Evolutionary conservation across 2,113 vertebrate species (phyloP).

Genomic region (Barnardius zonarius): DNA sequence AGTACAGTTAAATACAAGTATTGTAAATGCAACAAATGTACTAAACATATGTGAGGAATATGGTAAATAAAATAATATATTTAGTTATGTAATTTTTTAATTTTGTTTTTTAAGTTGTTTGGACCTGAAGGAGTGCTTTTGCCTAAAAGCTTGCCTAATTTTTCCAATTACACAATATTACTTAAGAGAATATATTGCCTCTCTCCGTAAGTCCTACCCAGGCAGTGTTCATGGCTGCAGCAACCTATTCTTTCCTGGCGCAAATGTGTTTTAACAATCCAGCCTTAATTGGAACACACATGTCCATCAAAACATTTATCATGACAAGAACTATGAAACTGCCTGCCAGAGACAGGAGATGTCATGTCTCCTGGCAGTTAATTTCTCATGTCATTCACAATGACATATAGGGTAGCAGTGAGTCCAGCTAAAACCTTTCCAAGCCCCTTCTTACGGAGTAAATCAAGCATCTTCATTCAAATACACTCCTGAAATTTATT

Average conservation of each 20-base stretch:
- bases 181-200: neutral
- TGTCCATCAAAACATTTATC: neutral
- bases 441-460: neutral
- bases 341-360: neutral
- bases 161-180: neutral
- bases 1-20: neutral
- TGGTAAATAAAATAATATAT: neutral
- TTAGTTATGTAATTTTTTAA: neutral
- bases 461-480: neutral
- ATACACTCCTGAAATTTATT: neutral
- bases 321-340: neutral
- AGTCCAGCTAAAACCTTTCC: neutral
- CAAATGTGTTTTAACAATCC: neutral
- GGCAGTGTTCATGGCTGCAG: neutral
- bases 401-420: neutral
- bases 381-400: neutral
- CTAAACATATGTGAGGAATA: neutral
- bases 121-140: neutral
- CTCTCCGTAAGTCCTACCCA: neutral
- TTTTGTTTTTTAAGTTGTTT: neutral
- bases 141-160: neutral
- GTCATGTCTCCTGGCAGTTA: neutral
- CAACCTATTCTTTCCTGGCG: neutral
- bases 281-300: neutral
- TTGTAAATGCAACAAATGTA: neutral